phyloP scores from a whole-genome alignment of 2,797 vertebrate species.

The Brachymystax lenok region DNA sequence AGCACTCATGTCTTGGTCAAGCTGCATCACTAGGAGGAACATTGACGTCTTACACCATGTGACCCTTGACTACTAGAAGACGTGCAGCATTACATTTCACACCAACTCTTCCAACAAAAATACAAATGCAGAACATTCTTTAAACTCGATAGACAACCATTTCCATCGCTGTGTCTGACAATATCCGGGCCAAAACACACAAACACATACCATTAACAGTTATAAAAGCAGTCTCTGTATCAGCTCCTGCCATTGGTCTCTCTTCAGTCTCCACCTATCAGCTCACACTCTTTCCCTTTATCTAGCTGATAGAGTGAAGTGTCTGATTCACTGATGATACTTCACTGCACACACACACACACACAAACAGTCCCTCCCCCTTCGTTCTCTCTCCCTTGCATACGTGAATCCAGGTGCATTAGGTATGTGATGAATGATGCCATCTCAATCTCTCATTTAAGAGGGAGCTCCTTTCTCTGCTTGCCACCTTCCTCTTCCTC shows the following conservation, averaged over 20 bases:
- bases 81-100: neutral
- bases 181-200: too few relatives aligned
- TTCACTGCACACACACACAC: too few relatives aligned
- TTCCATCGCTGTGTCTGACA: neutral
- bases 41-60: neutral
- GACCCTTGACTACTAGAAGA: neutral
- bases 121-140: neutral
- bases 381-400: neutral
- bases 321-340: too few relatives aligned
- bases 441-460: neutral
- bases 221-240: too few relatives aligned
- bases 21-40: neutral
- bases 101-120: neutral
- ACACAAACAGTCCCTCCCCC: too few relatives aligned
- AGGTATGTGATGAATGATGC: neutral
- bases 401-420: neutral
- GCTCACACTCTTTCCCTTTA: too few relatives aligned
- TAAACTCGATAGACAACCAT: neutral
- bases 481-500: neutral
- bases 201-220: neutral
- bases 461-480: neutral
- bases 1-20: too few relatives aligned
- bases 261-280: too few relatives aligned
- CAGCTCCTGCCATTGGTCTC: too few relatives aligned
- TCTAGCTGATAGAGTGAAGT: too few relatives aligned